Conservation (phyloP, 1,140 invertebrate species). For the Drosophila pandora region DNA sequence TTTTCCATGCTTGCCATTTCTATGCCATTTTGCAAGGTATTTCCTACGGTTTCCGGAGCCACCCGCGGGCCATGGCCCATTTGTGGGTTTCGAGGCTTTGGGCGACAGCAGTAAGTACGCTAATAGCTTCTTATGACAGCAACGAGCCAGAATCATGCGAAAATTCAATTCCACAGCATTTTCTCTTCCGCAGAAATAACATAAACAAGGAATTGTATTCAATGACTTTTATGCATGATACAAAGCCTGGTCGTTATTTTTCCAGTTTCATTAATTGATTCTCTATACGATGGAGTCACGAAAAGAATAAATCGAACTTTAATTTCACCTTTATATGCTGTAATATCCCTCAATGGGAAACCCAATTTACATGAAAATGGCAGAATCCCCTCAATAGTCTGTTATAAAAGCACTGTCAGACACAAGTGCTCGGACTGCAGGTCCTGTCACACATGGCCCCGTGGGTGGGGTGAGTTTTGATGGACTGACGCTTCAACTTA, state of each 20-base stretch:
- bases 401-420: slow-evolving; percentile 30
- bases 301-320: slow-evolving; percentile 8
- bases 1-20: slow-evolving; percentile 58
- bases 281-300: neutral
- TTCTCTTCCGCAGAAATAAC: neutral
- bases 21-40: slow-evolving; percentile 12
- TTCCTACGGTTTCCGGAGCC: slow-evolving; percentile 24
- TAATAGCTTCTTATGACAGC: slow-evolving; percentile 73
- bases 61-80: slow-evolving; percentile 20
- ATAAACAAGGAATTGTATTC: neutral
- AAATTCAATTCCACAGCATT: slow-evolving; percentile 45
- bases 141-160: slow-evolving; percentile 52
- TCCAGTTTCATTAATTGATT: slow-evolving; percentile 19
- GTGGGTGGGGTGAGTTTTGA: slow-evolving; percentile 7
- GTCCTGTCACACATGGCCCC: slow-evolving; percentile 22
- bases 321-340: slow-evolving; percentile 4
- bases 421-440: slow-evolving; percentile 5
- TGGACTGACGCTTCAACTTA: slow-evolving; percentile 25
- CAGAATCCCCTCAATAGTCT: slow-evolving; percentile 8
- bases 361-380: slow-evolving; percentile 18
- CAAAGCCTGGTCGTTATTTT: neutral
- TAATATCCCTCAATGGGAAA: slow-evolving; percentile 7
- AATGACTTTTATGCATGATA: neutral
- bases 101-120: slow-evolving; percentile 56
- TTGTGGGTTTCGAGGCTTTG: slow-evolving; percentile 32